Base-by-base conservation (phyloP, 1,140 invertebrate species). In the Rhopalosiphum padi region DNA sequence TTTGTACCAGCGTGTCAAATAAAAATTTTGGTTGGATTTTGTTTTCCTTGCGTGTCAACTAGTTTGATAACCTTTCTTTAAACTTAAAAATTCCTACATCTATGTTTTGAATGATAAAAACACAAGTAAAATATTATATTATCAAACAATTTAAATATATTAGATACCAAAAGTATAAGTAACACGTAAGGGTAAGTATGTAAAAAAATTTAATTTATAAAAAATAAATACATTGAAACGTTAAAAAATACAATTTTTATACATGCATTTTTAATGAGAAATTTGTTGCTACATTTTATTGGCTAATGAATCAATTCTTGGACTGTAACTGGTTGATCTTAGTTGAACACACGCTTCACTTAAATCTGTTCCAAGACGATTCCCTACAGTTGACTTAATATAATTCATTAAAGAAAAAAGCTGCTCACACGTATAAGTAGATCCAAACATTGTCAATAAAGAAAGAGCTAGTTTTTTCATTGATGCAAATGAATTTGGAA, bases 401-500 rank as follows among this genome's bases (percentile, higher is more conserved):
- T 21, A 87, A 87, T n/a, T 87, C 41, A 87, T 87, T 23, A n/a
- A 35, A 51, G n/a, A 88, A 88, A 51, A 48, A 18, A 88, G 35
- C 51, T 90, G n/a, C 51, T 90, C 88, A 55, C 88, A 55, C 11
- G 21, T 22, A 90, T 90, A 41, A 55, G 43, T 90, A 15, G n/a
- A 46, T 48, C 35, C 85, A 87, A 48, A 87, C 25, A 87, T 87
- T 87, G 85, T 87, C 43, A 87, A 48, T 90, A 90, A 41, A 55
- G 23, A 51, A 55, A 90, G 2, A 23, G 51, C 9, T 51, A 90
- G 35, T 89, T 35, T 53, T 51, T 89, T 55, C 87, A 53, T 89
- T 37, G 87, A 89, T 8, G 87, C 48, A 89, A 89, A 89, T 89
- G 15, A 89, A 89, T 89, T 89, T 37, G 35, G 87, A 89, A 88